Conservation (phyloP, 2,113 vertebrate species). For the Podarcis cretensis region DNA sequence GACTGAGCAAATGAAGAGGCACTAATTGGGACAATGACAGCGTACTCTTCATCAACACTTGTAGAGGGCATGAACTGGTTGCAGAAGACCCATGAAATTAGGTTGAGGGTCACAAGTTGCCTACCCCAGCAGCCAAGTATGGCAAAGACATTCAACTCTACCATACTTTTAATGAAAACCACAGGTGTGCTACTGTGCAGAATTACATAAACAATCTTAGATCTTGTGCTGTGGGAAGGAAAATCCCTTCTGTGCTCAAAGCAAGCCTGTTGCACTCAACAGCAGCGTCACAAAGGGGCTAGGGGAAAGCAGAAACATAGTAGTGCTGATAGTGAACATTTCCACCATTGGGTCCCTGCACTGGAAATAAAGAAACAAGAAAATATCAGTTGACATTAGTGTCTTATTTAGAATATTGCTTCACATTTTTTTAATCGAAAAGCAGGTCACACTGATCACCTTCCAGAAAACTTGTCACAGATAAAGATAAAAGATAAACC, state of each 20-base stretch:
- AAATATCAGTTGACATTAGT: not conserved
- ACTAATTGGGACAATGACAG: not conserved
- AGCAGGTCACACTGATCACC: not conserved
- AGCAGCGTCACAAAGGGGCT: not conserved
- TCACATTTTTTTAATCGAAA: fast-evolving
- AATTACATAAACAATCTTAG: not conserved
- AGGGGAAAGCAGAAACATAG: not conserved
- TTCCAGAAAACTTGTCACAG: fast-evolving
- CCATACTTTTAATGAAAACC: no score
- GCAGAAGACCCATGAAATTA: no score
- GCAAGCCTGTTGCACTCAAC: not conserved
- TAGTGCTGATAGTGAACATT: not conserved
- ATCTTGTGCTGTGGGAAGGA: not conserved
- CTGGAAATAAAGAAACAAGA: not conserved
- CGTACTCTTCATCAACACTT: no score
- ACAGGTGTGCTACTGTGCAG: not conserved
- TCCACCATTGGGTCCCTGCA: not conserved
- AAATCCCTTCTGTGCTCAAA: not conserved
- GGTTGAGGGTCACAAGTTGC: no score
- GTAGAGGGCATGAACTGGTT: no score
- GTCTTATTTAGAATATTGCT: no score
- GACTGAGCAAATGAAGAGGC: not conserved
- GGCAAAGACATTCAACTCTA: not conserved
- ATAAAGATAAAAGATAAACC: not conserved
- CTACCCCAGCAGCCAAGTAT: not conserved